Base-by-base conservation (phyloP, 2,888 invertebrate species). In the Aporophyla nigra region DNA sequence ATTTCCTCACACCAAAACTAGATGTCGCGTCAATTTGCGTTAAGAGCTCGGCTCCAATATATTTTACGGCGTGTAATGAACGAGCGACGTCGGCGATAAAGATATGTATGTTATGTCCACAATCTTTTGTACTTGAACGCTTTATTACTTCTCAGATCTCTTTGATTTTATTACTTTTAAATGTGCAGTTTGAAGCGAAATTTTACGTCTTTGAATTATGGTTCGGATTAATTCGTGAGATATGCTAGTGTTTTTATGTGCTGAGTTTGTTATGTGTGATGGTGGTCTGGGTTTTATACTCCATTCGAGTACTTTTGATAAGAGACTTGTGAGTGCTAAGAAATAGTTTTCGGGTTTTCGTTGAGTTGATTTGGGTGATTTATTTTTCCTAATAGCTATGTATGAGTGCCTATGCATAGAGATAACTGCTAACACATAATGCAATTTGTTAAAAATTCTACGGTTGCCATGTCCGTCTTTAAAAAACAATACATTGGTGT, bases 81-180 rank as follows among this genome's bases (percentile, higher is more conserved):
- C 76, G 78, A 80, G 78, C 69, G 84, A 62, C 74, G 74, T 61
- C 71, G 62, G 68, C 74, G 76, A 84, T 87, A 87, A 87, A 87
- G 86, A 86, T 87, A 87, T 82, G 86, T 86, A 84, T 82, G 84
- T 87, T 83, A 87, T 83, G 80, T 82, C 71, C 76, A 69, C 75
- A 77, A 86, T 86, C 87, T 84, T 78, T 70, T 79, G 68, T 59
- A 81, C 76, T 81, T 76, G 81, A 86, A 77, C 81, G 78, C 81
- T 87, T 87, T 87, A 87, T 86, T 87, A 76, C 81, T 78, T 74
- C 65, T 66, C 54, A 76, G 74, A 84, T 87, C 75, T 77, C 76
- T 84, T 80, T 78, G 74, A 80, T 86, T 87, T 87, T 87, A 87
- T 86, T 81, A 69, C 86, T 86, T 86, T 86, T 77, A 84, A 87